phyloP scores from a whole-genome alignment of 2,888 invertebrate species.

The Sarcophaga variegata region DNA sequence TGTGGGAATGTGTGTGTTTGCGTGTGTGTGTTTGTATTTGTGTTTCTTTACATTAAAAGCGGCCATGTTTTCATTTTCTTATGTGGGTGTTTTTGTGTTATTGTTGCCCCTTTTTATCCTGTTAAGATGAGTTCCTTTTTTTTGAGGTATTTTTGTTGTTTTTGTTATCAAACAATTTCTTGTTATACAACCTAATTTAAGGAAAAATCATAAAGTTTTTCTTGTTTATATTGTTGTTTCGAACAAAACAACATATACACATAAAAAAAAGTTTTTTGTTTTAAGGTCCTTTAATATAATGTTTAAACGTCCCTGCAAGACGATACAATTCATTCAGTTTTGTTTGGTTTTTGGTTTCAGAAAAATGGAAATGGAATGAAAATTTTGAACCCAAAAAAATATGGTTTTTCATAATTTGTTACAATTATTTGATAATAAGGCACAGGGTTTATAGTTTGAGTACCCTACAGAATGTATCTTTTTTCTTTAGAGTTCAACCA shows the following conservation, averaged over 20 bases:
- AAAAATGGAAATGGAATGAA: neutral
- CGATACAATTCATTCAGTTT: slow-evolving; percentile 35
- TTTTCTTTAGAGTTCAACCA: too few relatives aligned
- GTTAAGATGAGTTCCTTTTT: slow-evolving; percentile 34
- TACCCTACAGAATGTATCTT: neutral
- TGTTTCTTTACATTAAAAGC: slow-evolving; percentile 37
- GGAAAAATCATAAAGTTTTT: slow-evolving; percentile 24
- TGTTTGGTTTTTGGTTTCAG: slow-evolving; percentile 35
- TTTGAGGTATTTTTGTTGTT: neutral
- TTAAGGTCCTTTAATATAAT: slow-evolving; percentile 47
- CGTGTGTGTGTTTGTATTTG: slow-evolving; percentile 4
- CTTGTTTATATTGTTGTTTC: slow-evolving; percentile 17
- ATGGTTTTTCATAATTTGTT: slow-evolving; percentile 60
- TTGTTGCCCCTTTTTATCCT: slow-evolving; percentile 28
- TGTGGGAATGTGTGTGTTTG: neutral
- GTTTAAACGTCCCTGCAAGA: slow-evolving; percentile 31
- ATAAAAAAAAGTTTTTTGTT: slow-evolving; percentile 30
- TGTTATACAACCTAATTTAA: slow-evolving; percentile 64
- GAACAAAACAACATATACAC: neutral
- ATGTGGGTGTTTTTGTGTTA: slow-evolving; percentile 42
- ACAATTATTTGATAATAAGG: slow-evolving; percentile 39
- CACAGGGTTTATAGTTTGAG: slow-evolving; percentile 4
- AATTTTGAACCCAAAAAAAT: slow-evolving; percentile 48
- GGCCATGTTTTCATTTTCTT: slow-evolving; percentile 67
- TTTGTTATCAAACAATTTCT: slow-evolving; percentile 55